Evolutionary conservation across 2,888 invertebrate genomes (phyloP).

Genomic region (Diabrotica balteata): DNA sequence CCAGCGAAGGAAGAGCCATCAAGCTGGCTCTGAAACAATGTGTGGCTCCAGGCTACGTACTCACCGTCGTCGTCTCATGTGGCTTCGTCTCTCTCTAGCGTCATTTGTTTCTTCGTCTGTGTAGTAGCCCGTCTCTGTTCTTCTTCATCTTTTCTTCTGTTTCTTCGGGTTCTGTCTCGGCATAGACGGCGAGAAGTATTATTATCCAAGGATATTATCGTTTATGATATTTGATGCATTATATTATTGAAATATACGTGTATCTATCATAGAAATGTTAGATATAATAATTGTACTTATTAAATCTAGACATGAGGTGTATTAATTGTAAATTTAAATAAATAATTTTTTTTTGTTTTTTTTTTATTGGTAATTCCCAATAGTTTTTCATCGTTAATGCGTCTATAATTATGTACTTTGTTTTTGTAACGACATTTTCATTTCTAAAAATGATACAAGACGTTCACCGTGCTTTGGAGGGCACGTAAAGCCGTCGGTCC

Average conservation of each 20-base stretch:
- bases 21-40: slow-evolving; percentile 37
- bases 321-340: too few species aligned
- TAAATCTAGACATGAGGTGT: too few species aligned
- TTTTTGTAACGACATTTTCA: too few species aligned
- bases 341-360: too few species aligned
- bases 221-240: background rate
- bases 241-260: background rate
- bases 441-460: too few species aligned
- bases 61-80: slow-evolving; percentile 33
- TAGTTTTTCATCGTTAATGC: too few species aligned
- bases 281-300: background rate
- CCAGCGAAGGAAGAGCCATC: slow-evolving; percentile 28
- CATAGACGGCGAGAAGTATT: background rate
- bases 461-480: too few species aligned
- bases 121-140: background rate
- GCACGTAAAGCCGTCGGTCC: too few species aligned
- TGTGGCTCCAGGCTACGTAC: slow-evolving; percentile 48
- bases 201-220: background rate
- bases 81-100: slow-evolving; percentile 1
- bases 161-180: slow-evolving; percentile 10
- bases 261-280: background rate
- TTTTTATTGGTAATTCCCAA: too few species aligned
- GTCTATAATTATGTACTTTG: too few species aligned
- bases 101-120: slow-evolving; percentile 9
- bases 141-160: slow-evolving; percentile 13